Percentiles rank a stretch among this genome's conserved stretches.
phyloP scores from a whole-genome alignment of 1,140 invertebrate species.

The Bombus cullumanus region DNA sequence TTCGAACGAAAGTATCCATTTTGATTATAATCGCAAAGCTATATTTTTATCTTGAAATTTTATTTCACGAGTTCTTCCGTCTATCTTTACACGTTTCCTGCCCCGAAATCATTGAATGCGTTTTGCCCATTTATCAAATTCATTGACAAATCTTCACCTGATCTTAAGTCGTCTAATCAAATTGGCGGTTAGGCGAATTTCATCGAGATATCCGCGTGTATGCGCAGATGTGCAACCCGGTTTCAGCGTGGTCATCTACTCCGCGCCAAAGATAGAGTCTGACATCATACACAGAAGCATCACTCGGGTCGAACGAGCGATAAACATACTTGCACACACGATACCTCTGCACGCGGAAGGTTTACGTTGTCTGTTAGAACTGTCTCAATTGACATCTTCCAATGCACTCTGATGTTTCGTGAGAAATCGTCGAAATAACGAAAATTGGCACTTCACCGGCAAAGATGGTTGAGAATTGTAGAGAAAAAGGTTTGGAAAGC shows the following conservation, averaged over 20 bases:
- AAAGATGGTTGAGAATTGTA: rapidly evolving
- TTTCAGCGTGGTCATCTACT: constrained; percentile 67
- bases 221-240: constrained; percentile 6
- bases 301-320: constrained; percentile 65
- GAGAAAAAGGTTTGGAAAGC: neutral
- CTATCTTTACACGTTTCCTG: neutral
- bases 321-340: constrained; percentile 61
- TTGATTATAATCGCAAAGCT: neutral
- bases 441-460: neutral
- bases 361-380: constrained; percentile 61
- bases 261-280: constrained; percentile 71
- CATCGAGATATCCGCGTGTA: neutral
- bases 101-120: no score
- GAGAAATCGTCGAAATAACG: neutral
- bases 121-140: neutral
- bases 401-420: constrained; percentile 31
- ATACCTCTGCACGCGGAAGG: constrained; percentile 59
- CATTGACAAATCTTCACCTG: neutral
- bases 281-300: constrained; percentile 71
- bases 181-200: neutral
- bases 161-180: neutral
- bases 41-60: neutral
- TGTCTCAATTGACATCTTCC: constrained; percentile 64
- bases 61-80: neutral
- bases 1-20: neutral